These are phyloP conservation scores for Glyptemys insculpta DNA, from an alignment of 2,797 vertebrate species.

Conservation along the genomic window DNA sequence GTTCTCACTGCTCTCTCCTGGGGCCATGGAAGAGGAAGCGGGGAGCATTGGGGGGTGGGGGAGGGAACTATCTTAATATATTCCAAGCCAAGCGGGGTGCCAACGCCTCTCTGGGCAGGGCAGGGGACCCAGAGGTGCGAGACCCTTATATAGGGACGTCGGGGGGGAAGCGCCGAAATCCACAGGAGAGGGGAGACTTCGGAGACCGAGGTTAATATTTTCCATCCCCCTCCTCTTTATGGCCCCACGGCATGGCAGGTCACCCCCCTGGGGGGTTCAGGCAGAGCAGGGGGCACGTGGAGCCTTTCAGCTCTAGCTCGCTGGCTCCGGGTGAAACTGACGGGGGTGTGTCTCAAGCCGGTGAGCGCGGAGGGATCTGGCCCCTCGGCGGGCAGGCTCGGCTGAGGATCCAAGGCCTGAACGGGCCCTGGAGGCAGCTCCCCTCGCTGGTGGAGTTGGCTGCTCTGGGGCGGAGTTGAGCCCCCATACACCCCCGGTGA, in stretches of 20 bases:
- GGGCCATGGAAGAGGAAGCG: too few species aligned
- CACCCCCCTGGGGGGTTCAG: neutral
- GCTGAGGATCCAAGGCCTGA: neutral
- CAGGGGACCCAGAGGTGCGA: neutral
- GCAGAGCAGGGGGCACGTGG: neutral
- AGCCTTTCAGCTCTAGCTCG: neutral
- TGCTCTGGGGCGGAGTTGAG: neutral
- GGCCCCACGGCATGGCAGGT: accelerated
- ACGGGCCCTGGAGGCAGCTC: too few species aligned
- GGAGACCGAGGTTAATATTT: neutral
- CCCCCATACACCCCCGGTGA: neutral
- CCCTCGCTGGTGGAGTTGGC: accelerated
- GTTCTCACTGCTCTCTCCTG: too few species aligned
- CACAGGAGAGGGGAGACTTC: neutral
- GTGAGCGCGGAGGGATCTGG: too few species aligned
- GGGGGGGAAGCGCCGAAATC: neutral
- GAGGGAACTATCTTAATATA: too few species aligned
- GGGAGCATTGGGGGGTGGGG: too few species aligned
- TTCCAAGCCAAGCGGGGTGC: neutral
- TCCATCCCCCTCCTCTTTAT: neutral
- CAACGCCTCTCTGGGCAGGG: accelerated
- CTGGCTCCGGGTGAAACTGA: neutral
- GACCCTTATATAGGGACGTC: neutral
- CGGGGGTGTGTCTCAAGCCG: neutral
- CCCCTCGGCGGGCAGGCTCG: too few species aligned